phyloP scores from a whole-genome alignment of 2,888 invertebrate genomes.

The Thalpophila matura region DNA sequence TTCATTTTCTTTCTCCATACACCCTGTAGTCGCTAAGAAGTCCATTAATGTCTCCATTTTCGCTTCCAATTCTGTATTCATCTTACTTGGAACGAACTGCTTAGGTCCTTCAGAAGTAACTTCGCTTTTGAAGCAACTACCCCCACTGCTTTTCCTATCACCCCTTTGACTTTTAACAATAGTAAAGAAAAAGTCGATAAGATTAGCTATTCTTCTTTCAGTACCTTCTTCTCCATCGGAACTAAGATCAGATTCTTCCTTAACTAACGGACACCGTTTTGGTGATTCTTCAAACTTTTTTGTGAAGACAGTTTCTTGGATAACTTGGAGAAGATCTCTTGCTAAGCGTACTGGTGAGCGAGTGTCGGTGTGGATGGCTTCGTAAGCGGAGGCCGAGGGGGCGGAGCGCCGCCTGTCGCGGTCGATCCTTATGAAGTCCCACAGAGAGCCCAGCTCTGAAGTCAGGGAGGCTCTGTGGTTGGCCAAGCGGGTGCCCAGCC shows the following conservation, averaged over 20 bases:
- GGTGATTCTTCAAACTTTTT: slow-evolving; percentile 79
- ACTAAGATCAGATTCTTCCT: slow-evolving; percentile 84
- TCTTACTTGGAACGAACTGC: slow-evolving; percentile 74
- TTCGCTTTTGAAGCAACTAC: slow-evolving; percentile 86
- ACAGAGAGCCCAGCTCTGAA: slow-evolving; percentile 84
- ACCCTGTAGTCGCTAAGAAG: slow-evolving; percentile 85
- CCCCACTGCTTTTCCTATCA: slow-evolving; percentile 84
- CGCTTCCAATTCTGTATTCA: slow-evolving; percentile 84
- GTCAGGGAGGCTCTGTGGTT: slow-evolving; percentile 86
- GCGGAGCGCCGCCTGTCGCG: slow-evolving; percentile 81
- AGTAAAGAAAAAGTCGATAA: slow-evolving; percentile 89
- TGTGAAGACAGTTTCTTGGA: slow-evolving; percentile 85
- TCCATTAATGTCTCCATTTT: slow-evolving; percentile 89
- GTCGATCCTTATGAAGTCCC: slow-evolving; percentile 85
- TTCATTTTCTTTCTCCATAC: slow-evolving; percentile 80
- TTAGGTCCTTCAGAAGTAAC: slow-evolving; percentile 79
- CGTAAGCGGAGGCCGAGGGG: slow-evolving; percentile 74
- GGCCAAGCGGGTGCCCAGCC: slow-evolving; percentile 83
- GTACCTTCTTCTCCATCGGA: slow-evolving; percentile 83
- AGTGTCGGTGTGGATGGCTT: slow-evolving; percentile 75
- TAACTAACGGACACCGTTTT: slow-evolving; percentile 83
- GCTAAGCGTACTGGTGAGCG: slow-evolving; percentile 83
- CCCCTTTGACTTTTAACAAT: slow-evolving; percentile 87
- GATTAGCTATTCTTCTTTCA: slow-evolving; percentile 84
- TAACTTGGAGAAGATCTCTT: slow-evolving; percentile 84